These are phyloP conservation scores for Xanthorhoe spadicearia DNA, from an alignment of 2,888 invertebrate genomes.

Conservation along the genomic window DNA sequence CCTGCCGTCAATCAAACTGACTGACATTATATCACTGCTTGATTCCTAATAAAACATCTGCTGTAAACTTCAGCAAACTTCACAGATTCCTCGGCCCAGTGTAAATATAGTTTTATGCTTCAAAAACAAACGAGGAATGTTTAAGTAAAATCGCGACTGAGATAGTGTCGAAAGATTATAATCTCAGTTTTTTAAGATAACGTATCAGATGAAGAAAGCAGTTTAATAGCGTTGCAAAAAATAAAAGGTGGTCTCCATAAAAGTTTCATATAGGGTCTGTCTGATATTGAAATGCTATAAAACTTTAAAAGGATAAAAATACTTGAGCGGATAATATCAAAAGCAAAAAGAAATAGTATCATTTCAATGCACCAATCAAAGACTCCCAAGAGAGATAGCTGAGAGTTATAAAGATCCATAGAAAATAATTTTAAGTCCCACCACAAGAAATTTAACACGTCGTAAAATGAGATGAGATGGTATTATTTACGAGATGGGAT, in stretches of 20 bases:
- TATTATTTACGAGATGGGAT: slow-evolving; percentile 58
- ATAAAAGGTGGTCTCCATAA: slow-evolving; percentile 30
- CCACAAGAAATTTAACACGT: slow-evolving; percentile 67
- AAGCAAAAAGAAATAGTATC: slow-evolving; percentile 42
- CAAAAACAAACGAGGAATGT: slow-evolving; percentile 47
- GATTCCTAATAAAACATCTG: slow-evolving; percentile 62
- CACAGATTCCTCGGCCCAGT: slow-evolving; percentile 45
- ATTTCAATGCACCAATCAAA: slow-evolving; percentile 43
- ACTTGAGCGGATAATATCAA: slow-evolving; percentile 43
- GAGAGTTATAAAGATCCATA: slow-evolving; percentile 46
- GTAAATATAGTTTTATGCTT: slow-evolving; percentile 48
- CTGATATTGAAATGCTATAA: slow-evolving; percentile 46
- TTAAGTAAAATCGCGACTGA: slow-evolving; percentile 16
- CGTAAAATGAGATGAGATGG: slow-evolving; percentile 63
- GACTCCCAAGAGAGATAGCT: slow-evolving; percentile 5
- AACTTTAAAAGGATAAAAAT: slow-evolving; percentile 43
- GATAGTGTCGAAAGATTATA: slow-evolving; percentile 14
- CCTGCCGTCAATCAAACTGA: slow-evolving; percentile 70
- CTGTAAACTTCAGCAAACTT: slow-evolving; percentile 49
- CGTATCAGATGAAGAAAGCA: slow-evolving; percentile 23
- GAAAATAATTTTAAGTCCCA: slow-evolving; percentile 52
- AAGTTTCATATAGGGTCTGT: slow-evolving; percentile 40
- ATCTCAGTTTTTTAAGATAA: slow-evolving; percentile 30
- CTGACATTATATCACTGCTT: slow-evolving; percentile 66
- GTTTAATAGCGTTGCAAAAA: slow-evolving; percentile 24